A percentile compares a stretch with the other conserved stretches of the same genome.
Conservation (phyloP, 2,113 vertebrate genomes). For the Anseranas semipalmata region DNA sequence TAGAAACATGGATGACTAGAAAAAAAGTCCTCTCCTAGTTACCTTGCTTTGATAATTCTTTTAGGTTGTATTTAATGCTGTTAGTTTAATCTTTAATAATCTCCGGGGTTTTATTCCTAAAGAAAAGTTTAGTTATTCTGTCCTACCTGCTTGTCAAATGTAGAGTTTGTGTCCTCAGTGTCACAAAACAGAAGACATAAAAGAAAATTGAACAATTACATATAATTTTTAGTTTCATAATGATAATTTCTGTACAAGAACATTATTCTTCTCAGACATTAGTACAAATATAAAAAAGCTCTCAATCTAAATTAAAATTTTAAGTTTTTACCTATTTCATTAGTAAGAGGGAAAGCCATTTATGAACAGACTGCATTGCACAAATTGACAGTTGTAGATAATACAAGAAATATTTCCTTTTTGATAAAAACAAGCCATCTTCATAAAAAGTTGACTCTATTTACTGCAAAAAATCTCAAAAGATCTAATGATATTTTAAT, state of each 20-base stretch:
- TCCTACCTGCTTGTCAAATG: background rate
- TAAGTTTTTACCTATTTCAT: constrained; percentile 45
- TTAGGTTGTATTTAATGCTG: background rate
- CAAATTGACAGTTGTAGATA: constrained; percentile 33
- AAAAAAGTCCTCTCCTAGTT: background rate
- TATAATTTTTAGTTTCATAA: background rate
- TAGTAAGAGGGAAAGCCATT: constrained; percentile 23
- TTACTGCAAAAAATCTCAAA: background rate
- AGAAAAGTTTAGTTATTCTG: background rate
- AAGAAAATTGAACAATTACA: background rate
- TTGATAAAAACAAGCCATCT: background rate
- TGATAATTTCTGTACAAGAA: background rate
- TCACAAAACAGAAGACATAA: background rate
- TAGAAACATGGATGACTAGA: background rate
- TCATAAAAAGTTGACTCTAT: background rate
- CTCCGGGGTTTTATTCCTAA: background rate
- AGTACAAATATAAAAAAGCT: background rate
- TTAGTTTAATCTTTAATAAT: background rate
- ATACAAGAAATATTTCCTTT: background rate
- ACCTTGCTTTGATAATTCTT: background rate
- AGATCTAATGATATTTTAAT: no score
- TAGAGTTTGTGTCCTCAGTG: background rate
- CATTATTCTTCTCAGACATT: background rate
- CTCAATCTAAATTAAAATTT: constrained; percentile 30
- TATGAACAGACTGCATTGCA: constrained; percentile 1